These are phyloP conservation scores for Colletes gigas DNA, from an alignment of 1,140 invertebrate species.

Conservation along the genomic window DNA sequence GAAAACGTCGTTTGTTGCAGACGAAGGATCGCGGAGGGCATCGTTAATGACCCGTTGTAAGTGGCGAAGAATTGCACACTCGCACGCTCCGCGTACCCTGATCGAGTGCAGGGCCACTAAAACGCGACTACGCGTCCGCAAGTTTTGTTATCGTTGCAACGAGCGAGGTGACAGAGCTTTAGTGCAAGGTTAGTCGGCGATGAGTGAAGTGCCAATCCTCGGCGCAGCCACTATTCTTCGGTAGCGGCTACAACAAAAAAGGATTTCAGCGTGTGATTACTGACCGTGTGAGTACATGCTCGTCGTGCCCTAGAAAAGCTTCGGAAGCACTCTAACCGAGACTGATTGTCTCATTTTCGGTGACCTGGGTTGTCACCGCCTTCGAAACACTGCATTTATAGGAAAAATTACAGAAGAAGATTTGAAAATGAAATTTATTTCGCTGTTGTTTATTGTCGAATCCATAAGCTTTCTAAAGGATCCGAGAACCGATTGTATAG, in stretches of 20 bases:
- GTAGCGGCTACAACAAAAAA: constrained; percentile 52
- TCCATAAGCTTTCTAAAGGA: too few species aligned
- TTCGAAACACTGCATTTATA: too few species aligned
- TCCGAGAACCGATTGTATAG: too few species aligned
- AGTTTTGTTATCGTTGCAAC: constrained; percentile 71
- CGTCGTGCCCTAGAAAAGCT: neutral
- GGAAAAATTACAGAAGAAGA: too few species aligned
- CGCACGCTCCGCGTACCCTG: constrained; percentile 54
- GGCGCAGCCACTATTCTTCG: constrained; percentile 58
- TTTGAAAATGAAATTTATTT: too few species aligned
- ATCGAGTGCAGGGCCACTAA: constrained; percentile 66
- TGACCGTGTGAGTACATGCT: constrained; percentile 2
- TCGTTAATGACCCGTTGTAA: constrained; percentile 58
- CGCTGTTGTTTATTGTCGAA: too few species aligned
- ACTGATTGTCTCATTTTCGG: too few species aligned
- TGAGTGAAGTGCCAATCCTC: constrained; percentile 74
- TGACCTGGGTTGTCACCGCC: too few species aligned
- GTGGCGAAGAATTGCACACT: constrained; percentile 58
- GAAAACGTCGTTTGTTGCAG: neutral
- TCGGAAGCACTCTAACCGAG: too few species aligned
- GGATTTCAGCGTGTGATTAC: neutral
- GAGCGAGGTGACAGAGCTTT: constrained; percentile 73
- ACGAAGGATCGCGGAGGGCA: constrained; percentile 47
- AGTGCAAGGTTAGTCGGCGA: constrained; percentile 79
- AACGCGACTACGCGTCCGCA: constrained; percentile 61